Percentiles rank a stretch among this genome's conserved stretches.
Conservation (phyloP, 2,888 invertebrate genomes). For the Uloborus plumipes region DNA sequence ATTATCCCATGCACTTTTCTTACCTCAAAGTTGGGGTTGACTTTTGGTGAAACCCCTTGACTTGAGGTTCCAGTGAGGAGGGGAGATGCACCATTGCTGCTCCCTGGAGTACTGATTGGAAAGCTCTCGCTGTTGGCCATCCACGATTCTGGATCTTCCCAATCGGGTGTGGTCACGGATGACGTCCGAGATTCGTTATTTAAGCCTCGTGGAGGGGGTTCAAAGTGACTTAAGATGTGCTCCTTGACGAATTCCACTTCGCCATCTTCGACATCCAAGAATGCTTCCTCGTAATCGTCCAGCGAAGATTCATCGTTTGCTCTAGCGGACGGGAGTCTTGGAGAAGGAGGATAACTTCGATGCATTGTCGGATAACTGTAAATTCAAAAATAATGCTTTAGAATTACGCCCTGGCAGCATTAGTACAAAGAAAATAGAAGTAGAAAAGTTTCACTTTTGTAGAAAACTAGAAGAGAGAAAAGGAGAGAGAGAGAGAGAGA, state of each 20-base stretch:
- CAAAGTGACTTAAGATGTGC: neutral
- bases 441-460: too few relatives aligned
- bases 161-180: slow-evolving; percentile 37
- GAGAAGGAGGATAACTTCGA: slow-evolving; percentile 22
- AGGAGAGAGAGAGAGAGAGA: too few relatives aligned
- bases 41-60: slow-evolving; percentile 43
- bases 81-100: slow-evolving; percentile 54
- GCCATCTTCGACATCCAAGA: slow-evolving; percentile 33
- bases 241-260: slow-evolving; percentile 14
- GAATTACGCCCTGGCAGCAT: too few relatives aligned
- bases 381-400: neutral
- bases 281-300: slow-evolving; percentile 43
- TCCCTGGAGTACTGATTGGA: slow-evolving; percentile 31
- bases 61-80: slow-evolving; percentile 40
- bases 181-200: slow-evolving; percentile 18
- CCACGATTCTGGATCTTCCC: slow-evolving; percentile 53
- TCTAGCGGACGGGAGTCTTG: slow-evolving; percentile 6
- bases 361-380: slow-evolving; percentile 32
- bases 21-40: slow-evolving; percentile 11
- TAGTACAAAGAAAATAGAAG: too few relatives aligned
- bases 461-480: too few relatives aligned
- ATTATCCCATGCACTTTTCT: too few relatives aligned
- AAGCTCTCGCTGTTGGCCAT: slow-evolving; percentile 38
- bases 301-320: slow-evolving; percentile 45
- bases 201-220: neutral